phyloP scores from a whole-genome alignment of 2,113 vertebrate species.

The Ibidorhyncha struthersii region DNA sequence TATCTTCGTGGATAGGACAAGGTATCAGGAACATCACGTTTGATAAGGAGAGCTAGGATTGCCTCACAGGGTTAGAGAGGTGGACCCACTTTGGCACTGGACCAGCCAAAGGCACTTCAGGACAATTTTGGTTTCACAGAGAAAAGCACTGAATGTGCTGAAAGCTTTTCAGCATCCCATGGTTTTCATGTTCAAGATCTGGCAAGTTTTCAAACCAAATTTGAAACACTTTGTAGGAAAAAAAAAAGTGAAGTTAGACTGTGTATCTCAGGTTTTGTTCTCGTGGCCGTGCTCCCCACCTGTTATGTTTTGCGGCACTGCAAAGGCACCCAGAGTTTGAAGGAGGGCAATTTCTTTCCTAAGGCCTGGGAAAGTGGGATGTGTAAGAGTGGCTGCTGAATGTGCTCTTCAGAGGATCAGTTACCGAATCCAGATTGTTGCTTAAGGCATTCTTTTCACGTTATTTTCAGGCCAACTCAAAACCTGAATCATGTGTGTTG shows the following conservation, averaged over 20 bases:
- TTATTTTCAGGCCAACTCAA: background rate
- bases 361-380: background rate
- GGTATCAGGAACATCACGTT: background rate
- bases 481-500: background rate
- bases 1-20: background rate
- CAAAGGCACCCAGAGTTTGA: background rate
- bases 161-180: background rate
- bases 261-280: background rate
- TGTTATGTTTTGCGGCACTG: background rate
- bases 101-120: background rate
- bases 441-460: background rate
- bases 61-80: background rate
- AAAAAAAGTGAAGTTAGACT: background rate
- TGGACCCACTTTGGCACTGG: background rate
- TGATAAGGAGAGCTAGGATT: background rate
- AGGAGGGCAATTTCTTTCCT: background rate
- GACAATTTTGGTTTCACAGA: background rate
- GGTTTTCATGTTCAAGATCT: background rate
- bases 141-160: background rate
- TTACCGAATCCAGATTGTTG: background rate
- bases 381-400: background rate
- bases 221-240: background rate
- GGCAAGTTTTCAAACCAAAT: background rate
- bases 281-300: background rate
- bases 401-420: background rate